Conservation (phyloP, 1,140 invertebrate species). For the Trachymyrmex septentrionalis region DNA sequence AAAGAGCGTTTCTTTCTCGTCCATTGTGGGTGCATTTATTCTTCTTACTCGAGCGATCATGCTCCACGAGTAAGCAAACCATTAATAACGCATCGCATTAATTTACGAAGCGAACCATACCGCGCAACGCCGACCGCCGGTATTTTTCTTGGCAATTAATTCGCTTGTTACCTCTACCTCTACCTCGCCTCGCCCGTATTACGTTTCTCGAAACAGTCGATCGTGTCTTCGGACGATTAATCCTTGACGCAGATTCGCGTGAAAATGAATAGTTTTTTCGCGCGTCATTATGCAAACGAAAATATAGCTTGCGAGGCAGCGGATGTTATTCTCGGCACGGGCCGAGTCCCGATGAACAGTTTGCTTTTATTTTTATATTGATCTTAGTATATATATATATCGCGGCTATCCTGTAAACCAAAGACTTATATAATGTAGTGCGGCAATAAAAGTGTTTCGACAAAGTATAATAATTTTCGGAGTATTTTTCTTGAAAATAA, state of each 20-base stretch:
- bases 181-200: neutral
- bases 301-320: constrained; percentile 28
- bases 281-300: constrained; percentile 55
- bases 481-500: neutral
- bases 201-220: constrained; percentile 53
- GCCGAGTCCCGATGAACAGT: neutral
- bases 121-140: neutral
- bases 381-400: too few species aligned
- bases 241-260: constrained; percentile 6
- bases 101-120: constrained; percentile 49
- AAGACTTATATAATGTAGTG: neutral
- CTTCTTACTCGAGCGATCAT: constrained; percentile 42
- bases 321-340: constrained; percentile 11
- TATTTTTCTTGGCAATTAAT: constrained; percentile 63
- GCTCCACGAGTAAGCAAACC: constrained; percentile 47
- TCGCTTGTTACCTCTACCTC: constrained; percentile 41
- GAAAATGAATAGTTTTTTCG: constrained; percentile 53
- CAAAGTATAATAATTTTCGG: neutral
- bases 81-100: constrained; percentile 59
- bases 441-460: constrained; percentile 24
- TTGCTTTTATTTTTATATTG: constrained; percentile 42
- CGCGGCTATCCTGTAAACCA: too few species aligned
- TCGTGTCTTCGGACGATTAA: constrained; percentile 55
- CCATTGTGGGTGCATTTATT: constrained; percentile 24
- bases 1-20: constrained; percentile 15